Percentiles rank a stretch among this genome's conserved stretches.
Evolutionary conservation across 1,140 invertebrate species (phyloP).

Genomic region (Rhyzopertha dominica): DNA sequence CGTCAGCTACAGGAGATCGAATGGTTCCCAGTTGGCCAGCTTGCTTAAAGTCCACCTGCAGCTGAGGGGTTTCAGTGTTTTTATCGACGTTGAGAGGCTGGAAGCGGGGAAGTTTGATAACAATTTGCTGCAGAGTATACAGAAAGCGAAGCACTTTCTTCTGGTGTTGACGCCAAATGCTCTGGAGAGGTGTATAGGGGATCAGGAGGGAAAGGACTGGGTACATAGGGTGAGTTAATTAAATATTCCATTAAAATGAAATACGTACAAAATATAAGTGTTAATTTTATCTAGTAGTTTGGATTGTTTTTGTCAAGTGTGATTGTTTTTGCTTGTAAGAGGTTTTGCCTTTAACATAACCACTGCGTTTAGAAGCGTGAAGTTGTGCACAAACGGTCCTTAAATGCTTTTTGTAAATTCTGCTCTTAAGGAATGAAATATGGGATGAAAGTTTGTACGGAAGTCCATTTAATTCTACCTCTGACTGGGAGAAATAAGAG

Average conservation of each 20-base stretch:
- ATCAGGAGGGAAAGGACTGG: constrained; percentile 96
- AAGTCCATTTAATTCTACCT: no score
- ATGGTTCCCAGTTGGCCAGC: constrained; percentile 95
- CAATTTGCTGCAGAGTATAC: constrained; percentile 93
- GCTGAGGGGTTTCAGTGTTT: constrained; percentile 87
- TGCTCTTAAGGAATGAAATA: no score
- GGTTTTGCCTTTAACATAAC: no score
- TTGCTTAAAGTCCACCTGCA: constrained; percentile 92
- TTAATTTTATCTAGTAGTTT: no score
- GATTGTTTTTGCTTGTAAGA: no score
- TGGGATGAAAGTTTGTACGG: no score
- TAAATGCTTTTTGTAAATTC: no score
- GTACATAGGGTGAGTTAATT: constrained; percentile 80
- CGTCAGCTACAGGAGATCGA: constrained; percentile 95
- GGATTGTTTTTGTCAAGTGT: no score
- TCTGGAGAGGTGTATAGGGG: constrained; percentile 87
- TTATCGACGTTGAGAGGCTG: constrained; percentile 91
- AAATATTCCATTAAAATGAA: constrained; percentile 6
- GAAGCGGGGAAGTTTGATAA: constrained; percentile 99
- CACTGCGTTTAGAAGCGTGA: no score
- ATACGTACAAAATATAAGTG: no score
- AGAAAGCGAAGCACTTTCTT: constrained; percentile 94
- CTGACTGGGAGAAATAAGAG: no score
- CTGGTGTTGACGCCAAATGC: constrained; percentile 93
- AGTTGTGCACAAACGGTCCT: no score